Evolutionary conservation across 2,888 invertebrate species (phyloP), one percentile per base, ranked within the genome.

Genomic region (Agrotis exclamationis): DNA sequence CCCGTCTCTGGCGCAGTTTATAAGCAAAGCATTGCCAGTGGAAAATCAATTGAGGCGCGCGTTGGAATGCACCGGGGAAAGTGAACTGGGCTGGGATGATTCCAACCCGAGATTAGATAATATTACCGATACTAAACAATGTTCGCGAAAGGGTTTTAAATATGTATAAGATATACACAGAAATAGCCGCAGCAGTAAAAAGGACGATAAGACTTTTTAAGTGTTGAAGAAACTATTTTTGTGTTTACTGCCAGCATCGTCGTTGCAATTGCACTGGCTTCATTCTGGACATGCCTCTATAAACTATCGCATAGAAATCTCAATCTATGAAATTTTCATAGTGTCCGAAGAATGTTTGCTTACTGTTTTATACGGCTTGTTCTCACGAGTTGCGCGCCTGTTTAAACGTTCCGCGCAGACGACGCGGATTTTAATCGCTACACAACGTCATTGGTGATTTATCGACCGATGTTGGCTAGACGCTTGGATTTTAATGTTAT

Each of bases 341-440:
- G 74, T 84, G 86, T 84, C 66, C 82, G 60, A 82, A 85, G 88
- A 84, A 88, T 87, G 89, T 87, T 85, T 85, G 88, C 87, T 88
- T 86, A 88, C 88, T 83, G 91, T 89, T 89, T 87, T 86, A 83
- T 85, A 84, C 85, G 82, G 85, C 84, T 79, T 90, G 91, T 93
- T 94, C 94, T 94, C 94, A 94, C 94, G 94, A 92, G 90, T 84
- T 82, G 88, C 86, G 83, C 87, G 90, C 89, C 90, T 91, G 91
- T 92, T 85, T 84, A 83, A 87, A 86, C 86, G 86, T 87, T 88
- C 86, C 86, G 86, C 85, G 84, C 86, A 88, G 89, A 89, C 91
- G 90, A 92, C 93, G 91, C 93, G 93, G 91, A 93, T 93, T 94
- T 92, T 93, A 93, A 93, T 93, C 94, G 92, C 89, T 87, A 86